phyloP scores from a whole-genome alignment of 1,140 invertebrate genomes.

The Alviniconcha marisindica region DNA sequence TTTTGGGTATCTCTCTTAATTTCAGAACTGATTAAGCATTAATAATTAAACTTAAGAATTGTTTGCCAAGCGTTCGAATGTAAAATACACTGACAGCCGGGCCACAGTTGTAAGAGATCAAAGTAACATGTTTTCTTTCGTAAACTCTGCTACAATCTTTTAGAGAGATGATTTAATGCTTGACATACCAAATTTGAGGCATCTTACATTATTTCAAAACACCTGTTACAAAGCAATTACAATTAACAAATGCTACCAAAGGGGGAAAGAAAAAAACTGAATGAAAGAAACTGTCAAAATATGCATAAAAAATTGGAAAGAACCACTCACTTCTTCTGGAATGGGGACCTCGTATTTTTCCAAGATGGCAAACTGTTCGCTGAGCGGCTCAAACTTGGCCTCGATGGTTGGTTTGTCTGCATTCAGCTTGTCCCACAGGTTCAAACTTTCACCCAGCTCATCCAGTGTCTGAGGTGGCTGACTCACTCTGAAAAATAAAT shows the following conservation, averaged over 20 bases:
- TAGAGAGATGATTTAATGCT: too few species aligned
- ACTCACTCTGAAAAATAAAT: conserved; percentile 65
- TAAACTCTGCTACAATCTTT: too few species aligned
- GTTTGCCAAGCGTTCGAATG: too few species aligned
- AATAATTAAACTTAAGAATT: too few species aligned
- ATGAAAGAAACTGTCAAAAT: neutral
- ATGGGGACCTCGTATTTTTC: conserved; percentile 81
- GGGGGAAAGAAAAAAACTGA: neutral
- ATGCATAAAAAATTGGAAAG: neutral
- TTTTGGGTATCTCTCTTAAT: too few species aligned
- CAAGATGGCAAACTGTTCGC: conserved; percentile 84
- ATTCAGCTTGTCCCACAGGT: conserved; percentile 82
- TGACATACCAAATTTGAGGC: too few species aligned
- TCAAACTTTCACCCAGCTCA: conserved; percentile 76
- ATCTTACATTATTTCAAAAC: too few species aligned
- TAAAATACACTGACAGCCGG: too few species aligned
- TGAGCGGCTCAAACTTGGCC: conserved; percentile 83
- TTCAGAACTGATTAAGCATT: too few species aligned
- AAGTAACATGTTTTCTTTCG: too few species aligned
- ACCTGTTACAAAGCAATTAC: neutral
- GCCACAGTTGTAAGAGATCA: too few species aligned
- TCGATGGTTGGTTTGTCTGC: conserved; percentile 80
- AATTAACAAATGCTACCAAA: neutral
- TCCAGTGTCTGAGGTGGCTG: conserved; percentile 75
- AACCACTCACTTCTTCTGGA: conserved; percentile 66